Conservation (phyloP, 2,888 invertebrate genomes). For the Leuctra nigra region DNA sequence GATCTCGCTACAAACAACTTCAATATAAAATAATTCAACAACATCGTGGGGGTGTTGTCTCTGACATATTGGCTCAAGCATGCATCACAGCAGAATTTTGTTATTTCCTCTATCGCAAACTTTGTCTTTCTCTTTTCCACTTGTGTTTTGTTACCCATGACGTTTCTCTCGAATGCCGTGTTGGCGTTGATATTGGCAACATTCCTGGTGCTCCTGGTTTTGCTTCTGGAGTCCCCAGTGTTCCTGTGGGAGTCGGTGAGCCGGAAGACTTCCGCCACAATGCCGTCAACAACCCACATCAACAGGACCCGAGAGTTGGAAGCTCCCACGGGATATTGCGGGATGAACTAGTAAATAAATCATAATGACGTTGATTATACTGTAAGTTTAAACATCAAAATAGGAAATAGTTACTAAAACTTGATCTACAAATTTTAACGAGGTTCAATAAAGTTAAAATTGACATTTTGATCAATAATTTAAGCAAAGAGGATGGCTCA, state of each 20-base stretch:
- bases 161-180: slow-evolving; percentile 8
- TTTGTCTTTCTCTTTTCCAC: slow-evolving; percentile 9
- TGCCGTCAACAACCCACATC: neutral
- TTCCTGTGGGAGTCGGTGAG: neutral
- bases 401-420: too few relatives aligned
- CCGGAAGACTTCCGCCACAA: slow-evolving; percentile 21
- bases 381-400: too few relatives aligned
- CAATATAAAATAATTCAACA: slow-evolving; percentile 22
- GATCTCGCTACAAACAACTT: neutral
- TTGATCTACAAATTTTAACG: too few relatives aligned
- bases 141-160: neutral
- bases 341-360: too few relatives aligned
- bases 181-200: slow-evolving; percentile 24
- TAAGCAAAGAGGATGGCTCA: too few relatives aligned
- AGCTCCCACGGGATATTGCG: too few relatives aligned
- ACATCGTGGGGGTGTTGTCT: slow-evolving; percentile 17
- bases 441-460: too few relatives aligned
- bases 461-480: too few relatives aligned
- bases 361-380: too few relatives aligned
- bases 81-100: slow-evolving; percentile 15
- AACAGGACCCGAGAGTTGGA: too few relatives aligned
- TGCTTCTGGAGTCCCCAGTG: slow-evolving; percentile 19
- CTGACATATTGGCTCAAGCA: too few relatives aligned
- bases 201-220: slow-evolving; percentile 24
- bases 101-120: slow-evolving; percentile 10